Base-by-base conservation (phyloP, 2,797 vertebrate genomes). In the Todus mexicanus region DNA sequence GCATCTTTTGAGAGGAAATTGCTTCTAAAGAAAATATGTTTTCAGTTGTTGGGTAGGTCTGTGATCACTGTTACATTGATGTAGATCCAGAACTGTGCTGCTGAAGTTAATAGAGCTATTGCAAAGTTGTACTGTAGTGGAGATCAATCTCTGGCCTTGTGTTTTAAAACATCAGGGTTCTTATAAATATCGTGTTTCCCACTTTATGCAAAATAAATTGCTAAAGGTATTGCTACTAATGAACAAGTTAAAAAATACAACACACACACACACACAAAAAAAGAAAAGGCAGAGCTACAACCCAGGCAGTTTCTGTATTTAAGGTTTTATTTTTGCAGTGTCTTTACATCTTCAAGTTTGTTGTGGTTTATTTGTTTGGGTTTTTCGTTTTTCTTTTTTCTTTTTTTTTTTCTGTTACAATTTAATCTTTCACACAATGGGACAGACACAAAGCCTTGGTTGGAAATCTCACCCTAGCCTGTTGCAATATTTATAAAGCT, bases 401-500 rank as follows among this genome's bases (percentile, higher is more conserved):
- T 9, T 48, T 54, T 47, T 47, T 57, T 91, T 77, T 85, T 68
- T 6, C 65, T 93, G 96, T 92, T 94, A 84, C 69, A 74, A 66
- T 96, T 88, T 94, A 84, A 93, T 96, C 87, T 95, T 84, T 95
- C 77, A 59, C 71, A 92, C 90, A 96, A 95, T 37, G 12, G 87
- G 93, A 84, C 78, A 92, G 87, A 95, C 91, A 92, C 82, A 96
- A 96, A 96, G 88, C 79, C 79, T 72, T 79, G 72, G 69, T 89
- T 96, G 93, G 76, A 95, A 94, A 87, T 78, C 75, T 95, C 51
- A 78, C 82, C 53, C 57, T 70, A 64, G 73, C 59, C 76, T 91
- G 66, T 78, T 95, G 90, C 88, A 96, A 79, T 96, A 97, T 97
- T 96, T 97, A 95, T 96, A 96, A 97, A 97, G 89, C 88, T 80